Conservation (phyloP, 1,140 invertebrate genomes). For the Drosophila navojoa region DNA sequence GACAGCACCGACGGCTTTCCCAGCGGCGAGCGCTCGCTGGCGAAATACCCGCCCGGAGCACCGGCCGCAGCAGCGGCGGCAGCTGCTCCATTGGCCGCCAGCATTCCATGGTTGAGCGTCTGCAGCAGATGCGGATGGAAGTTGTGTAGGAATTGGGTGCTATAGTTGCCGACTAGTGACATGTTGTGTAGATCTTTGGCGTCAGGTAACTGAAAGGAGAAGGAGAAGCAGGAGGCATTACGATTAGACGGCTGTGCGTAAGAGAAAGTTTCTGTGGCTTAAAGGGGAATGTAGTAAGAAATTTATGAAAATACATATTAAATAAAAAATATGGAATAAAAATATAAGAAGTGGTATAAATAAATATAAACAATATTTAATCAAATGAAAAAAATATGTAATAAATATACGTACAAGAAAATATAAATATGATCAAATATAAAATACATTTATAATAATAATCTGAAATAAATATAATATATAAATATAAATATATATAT, state of each 20-base stretch:
- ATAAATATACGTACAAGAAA: too few species aligned
- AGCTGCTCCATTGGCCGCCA: constrained; percentile 74
- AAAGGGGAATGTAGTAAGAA: too few species aligned
- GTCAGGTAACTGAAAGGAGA: constrained; percentile 80
- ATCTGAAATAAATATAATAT: too few species aligned
- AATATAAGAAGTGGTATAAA: too few species aligned
- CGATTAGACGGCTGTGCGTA: not conserved
- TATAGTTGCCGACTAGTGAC: constrained; percentile 84
- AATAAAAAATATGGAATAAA: too few species aligned
- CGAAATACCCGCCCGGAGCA: constrained; percentile 76
- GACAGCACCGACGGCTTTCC: constrained; percentile 82
- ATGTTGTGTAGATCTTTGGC: constrained; percentile 84
- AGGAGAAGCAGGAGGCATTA: not conserved
- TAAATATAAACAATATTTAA: too few species aligned
- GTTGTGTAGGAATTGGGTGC: constrained; percentile 75
- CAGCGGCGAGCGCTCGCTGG: constrained; percentile 74
- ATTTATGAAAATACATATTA: too few species aligned
- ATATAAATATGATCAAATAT: too few species aligned
- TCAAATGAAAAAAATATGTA: too few species aligned
- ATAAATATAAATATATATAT: too few species aligned
- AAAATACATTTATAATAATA: too few species aligned
- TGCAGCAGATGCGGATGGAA: constrained; percentile 83
- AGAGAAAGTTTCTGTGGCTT: not conserved
- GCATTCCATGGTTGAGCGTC: constrained; percentile 80
- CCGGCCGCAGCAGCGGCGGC: constrained; percentile 66